Percentiles rank a stretch among this genome's conserved stretches.
phyloP scores from a whole-genome alignment of 2,113 vertebrate species.

The Peromyscus leucopus region DNA sequence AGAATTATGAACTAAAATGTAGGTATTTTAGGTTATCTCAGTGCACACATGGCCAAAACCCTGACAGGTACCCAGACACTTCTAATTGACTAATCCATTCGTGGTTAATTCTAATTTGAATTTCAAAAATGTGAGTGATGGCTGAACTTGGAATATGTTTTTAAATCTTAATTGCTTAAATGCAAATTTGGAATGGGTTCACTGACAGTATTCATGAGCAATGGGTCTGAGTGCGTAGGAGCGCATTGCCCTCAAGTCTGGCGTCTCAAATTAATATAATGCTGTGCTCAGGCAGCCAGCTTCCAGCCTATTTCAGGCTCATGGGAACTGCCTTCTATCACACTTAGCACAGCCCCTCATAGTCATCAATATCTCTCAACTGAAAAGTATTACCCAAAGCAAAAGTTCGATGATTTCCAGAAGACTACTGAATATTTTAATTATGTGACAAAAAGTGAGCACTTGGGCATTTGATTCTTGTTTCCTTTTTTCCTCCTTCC shows the following conservation, averaged over 20 bases:
- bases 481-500: not conserved
- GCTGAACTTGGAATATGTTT: conserved; percentile 72
- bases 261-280: not conserved
- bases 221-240: conserved; percentile 49
- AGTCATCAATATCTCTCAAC: not conserved
- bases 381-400: not conserved
- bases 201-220: conserved; percentile 33
- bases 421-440: conserved; percentile 4
- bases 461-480: not conserved
- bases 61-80: conserved; percentile 53
- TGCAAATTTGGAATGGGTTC: conserved; percentile 54
- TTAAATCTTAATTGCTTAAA: conserved; percentile 67
- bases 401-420: not conserved
- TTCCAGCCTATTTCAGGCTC: not conserved
- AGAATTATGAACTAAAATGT: conserved; percentile 39
- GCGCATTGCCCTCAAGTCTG: conserved; percentile 30
- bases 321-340: not conserved
- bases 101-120: conserved; percentile 68
- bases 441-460: not conserved
- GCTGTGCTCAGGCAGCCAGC: not conserved
- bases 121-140: conserved; percentile 68
- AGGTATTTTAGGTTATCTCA: conserved; percentile 53
- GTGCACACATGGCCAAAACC: conserved; percentile 55
- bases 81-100: conserved; percentile 32
- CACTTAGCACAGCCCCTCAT: too few species aligned